phyloP scores from a whole-genome alignment of 2,113 vertebrate species.

The Climacteris rufus region DNA sequence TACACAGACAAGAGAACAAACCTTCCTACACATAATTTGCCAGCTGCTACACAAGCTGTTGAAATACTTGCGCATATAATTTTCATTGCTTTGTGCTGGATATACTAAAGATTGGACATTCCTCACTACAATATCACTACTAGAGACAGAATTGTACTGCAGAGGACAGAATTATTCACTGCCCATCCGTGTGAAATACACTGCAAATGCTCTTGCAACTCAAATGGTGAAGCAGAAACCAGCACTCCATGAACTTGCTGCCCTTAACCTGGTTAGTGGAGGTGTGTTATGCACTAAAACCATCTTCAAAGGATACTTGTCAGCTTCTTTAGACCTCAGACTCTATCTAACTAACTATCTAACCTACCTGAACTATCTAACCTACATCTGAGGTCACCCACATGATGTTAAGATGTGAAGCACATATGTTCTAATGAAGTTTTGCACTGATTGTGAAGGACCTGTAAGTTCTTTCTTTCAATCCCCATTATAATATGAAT shows the following conservation, averaged over 20 bases:
- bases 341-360: background rate
- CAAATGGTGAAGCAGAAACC: background rate
- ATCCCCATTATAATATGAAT: background rate
- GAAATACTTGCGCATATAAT: background rate
- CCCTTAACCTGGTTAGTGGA: background rate
- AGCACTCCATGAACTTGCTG: background rate
- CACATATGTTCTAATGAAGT: background rate
- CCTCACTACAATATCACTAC: background rate
- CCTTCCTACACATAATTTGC: background rate
- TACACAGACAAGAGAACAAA: background rate
- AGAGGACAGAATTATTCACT: background rate
- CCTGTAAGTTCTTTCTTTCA: background rate
- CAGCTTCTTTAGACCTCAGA: background rate
- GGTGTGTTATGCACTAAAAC: background rate
- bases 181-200: background rate
- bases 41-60: conserved; percentile 39
- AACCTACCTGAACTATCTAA: background rate
- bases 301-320: background rate
- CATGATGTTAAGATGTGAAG: background rate
- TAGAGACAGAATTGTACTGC: background rate
- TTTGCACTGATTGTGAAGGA: background rate
- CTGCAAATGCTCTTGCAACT: background rate
- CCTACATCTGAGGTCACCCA: background rate
- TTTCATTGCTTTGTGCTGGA: background rate
- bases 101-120: background rate